Conservation (phyloP, 2,797 vertebrate genomes). For the Garrulus glandarius region DNA sequence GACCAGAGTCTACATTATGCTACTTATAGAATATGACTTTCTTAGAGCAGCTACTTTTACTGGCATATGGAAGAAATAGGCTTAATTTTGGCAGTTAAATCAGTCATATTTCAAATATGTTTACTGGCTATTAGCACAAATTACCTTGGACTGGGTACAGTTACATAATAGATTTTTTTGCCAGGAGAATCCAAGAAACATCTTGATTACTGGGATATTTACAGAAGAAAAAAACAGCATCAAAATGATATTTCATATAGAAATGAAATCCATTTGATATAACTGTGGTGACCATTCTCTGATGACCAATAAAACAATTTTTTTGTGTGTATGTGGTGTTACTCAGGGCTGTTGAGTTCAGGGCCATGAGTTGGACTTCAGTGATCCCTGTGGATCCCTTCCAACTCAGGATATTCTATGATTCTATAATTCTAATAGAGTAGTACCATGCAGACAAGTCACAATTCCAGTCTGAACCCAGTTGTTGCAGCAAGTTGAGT, state of each 20-base stretch:
- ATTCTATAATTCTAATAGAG: neutral
- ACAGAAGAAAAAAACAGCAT: neutral
- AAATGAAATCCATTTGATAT: constrained; percentile 43
- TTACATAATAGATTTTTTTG: constrained; percentile 56
- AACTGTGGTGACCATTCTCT: neutral
- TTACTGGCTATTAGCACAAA: constrained; percentile 45
- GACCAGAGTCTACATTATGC: constrained; percentile 15
- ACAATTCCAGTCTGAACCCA: neutral
- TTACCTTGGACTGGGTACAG: constrained; percentile 44
- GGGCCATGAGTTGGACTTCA: neutral
- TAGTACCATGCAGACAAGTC: neutral
- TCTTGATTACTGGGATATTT: constrained; percentile 47
- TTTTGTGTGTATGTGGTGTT: neutral
- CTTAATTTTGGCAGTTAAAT: constrained; percentile 54
- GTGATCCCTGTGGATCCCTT: neutral
- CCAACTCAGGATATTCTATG: neutral
- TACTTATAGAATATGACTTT: constrained; percentile 17
- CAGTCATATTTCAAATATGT: constrained; percentile 59
- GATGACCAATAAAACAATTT: neutral
- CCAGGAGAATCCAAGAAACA: constrained; percentile 43
- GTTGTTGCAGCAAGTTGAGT: neutral
- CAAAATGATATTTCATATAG: constrained; percentile 32
- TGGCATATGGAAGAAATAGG: constrained; percentile 55
- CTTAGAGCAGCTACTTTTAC: constrained; percentile 54
- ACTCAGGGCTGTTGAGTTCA: neutral